These are phyloP conservation scores for Erythrocercus mccallii DNA, from an alignment of 2,113 vertebrate species.

Conservation along the genomic window DNA sequence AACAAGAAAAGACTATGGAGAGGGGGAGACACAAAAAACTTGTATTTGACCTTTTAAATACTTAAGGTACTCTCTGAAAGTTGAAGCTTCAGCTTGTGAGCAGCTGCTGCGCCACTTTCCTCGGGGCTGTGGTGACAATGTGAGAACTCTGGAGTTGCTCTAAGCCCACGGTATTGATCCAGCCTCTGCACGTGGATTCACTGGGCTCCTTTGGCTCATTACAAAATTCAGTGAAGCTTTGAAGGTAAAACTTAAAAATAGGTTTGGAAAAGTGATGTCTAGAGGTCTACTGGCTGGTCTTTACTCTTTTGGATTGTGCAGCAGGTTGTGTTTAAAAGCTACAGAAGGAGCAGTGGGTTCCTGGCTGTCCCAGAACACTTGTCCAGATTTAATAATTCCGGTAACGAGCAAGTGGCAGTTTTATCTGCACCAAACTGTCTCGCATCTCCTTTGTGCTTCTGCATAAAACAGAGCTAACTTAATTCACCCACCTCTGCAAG, in stretches of 20 bases:
- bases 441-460: fast-evolving
- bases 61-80: background rate
- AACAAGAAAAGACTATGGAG: background rate
- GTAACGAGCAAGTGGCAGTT: background rate
- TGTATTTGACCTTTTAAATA: background rate
- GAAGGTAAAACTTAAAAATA: background rate
- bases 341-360: fast-evolving
- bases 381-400: background rate
- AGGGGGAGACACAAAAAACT: background rate
- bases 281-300: background rate
- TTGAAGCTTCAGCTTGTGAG: background rate
- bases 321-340: background rate
- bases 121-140: background rate
- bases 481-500: background rate
- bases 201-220: background rate
- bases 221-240: background rate
- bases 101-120: background rate
- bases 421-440: background rate
- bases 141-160: background rate
- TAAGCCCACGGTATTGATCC: background rate
- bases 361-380: fast-evolving
- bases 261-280: background rate
- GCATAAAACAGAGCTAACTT: background rate
- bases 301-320: background rate
- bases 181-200: background rate